Evolutionary conservation across 35 echinoderm and acorn worm genomes (phyloP).

Genomic region (Eucidaris tribuloides): DNA sequence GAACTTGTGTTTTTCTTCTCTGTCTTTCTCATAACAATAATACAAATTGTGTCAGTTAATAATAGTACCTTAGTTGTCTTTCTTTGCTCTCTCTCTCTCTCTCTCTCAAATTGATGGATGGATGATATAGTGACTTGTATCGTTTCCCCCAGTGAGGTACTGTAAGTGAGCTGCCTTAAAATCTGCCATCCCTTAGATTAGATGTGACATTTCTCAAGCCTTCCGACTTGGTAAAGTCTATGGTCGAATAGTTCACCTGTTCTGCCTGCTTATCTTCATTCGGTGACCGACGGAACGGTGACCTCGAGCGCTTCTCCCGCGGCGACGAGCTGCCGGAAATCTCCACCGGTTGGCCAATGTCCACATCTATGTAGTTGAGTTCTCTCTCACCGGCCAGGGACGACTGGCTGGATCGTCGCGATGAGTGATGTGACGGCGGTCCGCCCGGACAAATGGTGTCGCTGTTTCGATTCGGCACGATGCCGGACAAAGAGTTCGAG

Average conservation of each 20-base stretch:
- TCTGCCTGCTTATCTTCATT: conserved; percentile 68
- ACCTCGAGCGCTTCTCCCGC: conserved; percentile 28
- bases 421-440: conserved; percentile 25
- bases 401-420: conserved; percentile 25
- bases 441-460: conserved; percentile 32
- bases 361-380: conserved; percentile 92
- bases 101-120: too few species aligned
- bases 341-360: conserved; percentile 51
- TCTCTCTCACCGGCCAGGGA: conserved; percentile 56
- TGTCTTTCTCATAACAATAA: too few species aligned
- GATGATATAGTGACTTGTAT: too few species aligned
- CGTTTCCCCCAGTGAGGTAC: too few species aligned
- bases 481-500: conserved; percentile 8
- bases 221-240: conserved; percentile 95
- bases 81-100: too few species aligned
- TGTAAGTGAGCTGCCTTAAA: too few species aligned
- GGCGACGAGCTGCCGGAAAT: conserved; percentile 31
- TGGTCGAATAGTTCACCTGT: conserved; percentile 79
- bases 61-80: too few species aligned
- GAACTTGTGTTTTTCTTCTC: too few species aligned
- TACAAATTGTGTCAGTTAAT: too few species aligned
- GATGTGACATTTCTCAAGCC: conserved; percentile 58
- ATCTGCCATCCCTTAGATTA: conserved; percentile 50
- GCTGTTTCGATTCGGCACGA: neutral
- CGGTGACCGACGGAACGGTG: conserved; percentile 42